A percentile compares a stretch with the other conserved stretches of the same genome.
phyloP scores from a whole-genome alignment of 2,797 vertebrate genomes.

The Euthynnus affinis region DNA sequence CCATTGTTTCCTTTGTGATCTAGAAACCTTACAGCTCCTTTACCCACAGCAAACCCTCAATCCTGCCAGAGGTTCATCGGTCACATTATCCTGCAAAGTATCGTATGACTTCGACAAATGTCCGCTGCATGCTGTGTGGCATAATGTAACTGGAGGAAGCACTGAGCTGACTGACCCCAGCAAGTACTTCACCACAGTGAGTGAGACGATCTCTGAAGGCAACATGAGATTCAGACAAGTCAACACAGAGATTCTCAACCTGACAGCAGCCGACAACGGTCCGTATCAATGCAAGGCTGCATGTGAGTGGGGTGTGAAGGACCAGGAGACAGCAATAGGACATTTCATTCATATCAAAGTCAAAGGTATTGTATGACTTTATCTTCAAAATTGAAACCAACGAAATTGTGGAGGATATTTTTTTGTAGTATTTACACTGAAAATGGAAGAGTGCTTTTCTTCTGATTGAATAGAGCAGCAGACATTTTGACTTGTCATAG shows the following conservation, averaged over 20 bases:
- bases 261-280: neutral
- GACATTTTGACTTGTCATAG: no score
- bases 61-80: constrained; percentile 20
- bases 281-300: constrained; percentile 42
- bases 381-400: neutral
- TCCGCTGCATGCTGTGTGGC: constrained; percentile 28
- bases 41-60: neutral
- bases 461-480: no score
- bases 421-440: no score
- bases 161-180: constrained; percentile 11
- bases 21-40: neutral
- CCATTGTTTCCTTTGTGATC: neutral
- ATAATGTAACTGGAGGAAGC: fast-evolving
- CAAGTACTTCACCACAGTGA: constrained; percentile 61
- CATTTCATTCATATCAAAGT: neutral
- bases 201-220: neutral
- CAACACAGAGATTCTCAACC: constrained; percentile 51
- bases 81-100: constrained; percentile 43
- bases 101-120: fast-evolving
- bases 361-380: constrained; percentile 32
- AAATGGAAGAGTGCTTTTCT: no score
- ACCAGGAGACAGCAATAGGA: neutral
- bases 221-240: constrained; percentile 31
- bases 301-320: no score
- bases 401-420: no score